Percentiles rank a stretch among this genome's conserved stretches.
These are phyloP conservation scores for Stratiolaelaps scimitus DNA, from an alignment of 1,140 invertebrate genomes.

Conservation along the genomic window DNA sequence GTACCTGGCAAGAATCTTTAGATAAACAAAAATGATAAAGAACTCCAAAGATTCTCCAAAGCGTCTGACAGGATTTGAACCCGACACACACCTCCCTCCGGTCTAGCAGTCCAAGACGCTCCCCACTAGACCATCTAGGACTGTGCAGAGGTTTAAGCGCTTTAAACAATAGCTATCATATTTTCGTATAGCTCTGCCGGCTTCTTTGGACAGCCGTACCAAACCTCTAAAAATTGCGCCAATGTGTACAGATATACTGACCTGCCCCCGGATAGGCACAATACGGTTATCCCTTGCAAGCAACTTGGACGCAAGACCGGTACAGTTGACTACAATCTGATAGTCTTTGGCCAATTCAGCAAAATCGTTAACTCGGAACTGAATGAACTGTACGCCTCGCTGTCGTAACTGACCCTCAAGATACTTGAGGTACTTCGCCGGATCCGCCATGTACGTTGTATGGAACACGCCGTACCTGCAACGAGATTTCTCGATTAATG, in stretches of 20 bases:
- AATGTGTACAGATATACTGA: constrained; percentile 55
- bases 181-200: constrained; percentile 41
- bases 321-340: constrained; percentile 75
- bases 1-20: no score
- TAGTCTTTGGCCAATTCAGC: constrained; percentile 50
- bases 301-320: constrained; percentile 62
- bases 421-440: constrained; percentile 51
- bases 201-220: constrained; percentile 50
- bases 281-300: constrained; percentile 62
- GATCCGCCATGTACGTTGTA: constrained; percentile 60
- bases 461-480: constrained; percentile 54
- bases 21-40: no score
- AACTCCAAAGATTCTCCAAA: no score
- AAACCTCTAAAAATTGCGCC: no score
- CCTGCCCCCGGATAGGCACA: constrained; percentile 74
- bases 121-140: no score
- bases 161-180: no score
- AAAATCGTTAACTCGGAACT: constrained; percentile 50
- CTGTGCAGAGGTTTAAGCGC: no score
- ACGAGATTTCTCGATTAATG: no score
- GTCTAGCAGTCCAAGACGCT: no score
- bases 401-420: constrained; percentile 42
- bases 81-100: no score
- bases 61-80: no score
- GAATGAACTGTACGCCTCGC: constrained; percentile 48